These are phyloP conservation scores for Toxostoma redivivum DNA, from an alignment of 2,113 vertebrate species.

Conservation along the genomic window DNA sequence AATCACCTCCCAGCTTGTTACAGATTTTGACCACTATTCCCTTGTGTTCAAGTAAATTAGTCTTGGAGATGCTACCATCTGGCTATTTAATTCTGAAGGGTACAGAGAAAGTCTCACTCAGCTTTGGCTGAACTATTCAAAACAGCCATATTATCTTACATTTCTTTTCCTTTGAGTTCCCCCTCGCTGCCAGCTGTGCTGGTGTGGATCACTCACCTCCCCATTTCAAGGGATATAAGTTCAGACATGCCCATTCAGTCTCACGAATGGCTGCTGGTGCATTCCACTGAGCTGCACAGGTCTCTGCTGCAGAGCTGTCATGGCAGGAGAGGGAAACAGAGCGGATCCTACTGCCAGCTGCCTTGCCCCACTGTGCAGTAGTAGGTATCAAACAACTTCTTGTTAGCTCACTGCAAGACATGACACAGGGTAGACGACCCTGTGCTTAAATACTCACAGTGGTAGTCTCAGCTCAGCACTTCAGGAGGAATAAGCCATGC, in stretches of 20 bases:
- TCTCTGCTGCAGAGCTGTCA: background rate
- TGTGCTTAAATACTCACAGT: background rate
- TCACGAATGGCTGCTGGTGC: background rate
- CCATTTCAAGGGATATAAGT: background rate
- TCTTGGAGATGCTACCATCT: background rate
- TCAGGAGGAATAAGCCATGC: background rate
- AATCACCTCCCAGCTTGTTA: background rate
- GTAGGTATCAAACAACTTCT: background rate
- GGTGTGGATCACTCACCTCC: background rate
- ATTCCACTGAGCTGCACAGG: background rate
- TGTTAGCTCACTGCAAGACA: background rate
- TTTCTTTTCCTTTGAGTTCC: background rate
- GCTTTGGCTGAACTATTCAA: background rate
- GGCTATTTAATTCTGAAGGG: background rate
- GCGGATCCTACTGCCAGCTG: background rate
- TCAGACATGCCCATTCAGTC: background rate
- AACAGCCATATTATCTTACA: fast-evolving
- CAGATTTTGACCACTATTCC: background rate
- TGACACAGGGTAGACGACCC: fast-evolving
- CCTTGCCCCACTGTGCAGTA: fast-evolving
- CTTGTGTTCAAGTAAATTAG: background rate
- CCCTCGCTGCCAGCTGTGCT: background rate
- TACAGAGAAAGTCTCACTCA: background rate
- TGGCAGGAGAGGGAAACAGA: background rate
- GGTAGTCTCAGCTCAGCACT: fast-evolving